Conservation (phyloP, 2,797 vertebrate species). For the Sebastes reedi region DNA sequence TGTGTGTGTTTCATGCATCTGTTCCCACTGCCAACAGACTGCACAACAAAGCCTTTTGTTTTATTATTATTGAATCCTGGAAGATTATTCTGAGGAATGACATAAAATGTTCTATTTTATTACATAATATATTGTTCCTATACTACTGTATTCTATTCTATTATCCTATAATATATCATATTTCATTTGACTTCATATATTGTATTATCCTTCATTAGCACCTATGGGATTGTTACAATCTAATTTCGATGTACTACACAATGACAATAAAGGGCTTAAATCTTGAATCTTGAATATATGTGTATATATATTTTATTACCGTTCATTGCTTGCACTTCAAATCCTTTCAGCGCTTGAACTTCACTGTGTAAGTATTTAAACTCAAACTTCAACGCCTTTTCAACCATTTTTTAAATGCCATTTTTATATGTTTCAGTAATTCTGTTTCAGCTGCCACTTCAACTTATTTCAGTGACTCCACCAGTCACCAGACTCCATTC, state of each 20-base stretch:
- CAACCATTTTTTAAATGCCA: background rate
- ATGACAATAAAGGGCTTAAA: background rate
- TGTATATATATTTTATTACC: background rate
- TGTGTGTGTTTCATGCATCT: background rate
- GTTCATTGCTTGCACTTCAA: background rate
- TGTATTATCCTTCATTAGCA: background rate
- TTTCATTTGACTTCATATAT: background rate
- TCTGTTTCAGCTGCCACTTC: background rate
- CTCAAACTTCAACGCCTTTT: background rate
- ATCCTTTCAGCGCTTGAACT: background rate
- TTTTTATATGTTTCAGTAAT: background rate
- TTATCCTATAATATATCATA: background rate
- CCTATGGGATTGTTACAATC: no score
- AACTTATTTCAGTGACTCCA: background rate
- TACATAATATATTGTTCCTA: background rate
- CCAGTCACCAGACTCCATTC: no score
- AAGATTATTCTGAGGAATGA: background rate
- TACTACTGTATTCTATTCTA: background rate
- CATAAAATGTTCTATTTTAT: background rate
- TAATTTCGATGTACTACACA: background rate
- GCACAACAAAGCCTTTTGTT: background rate
- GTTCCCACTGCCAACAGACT: background rate
- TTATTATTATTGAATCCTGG: background rate
- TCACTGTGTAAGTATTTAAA: background rate
- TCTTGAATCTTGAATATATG: background rate